Conservation (phyloP, 2,113 vertebrate genomes). For the Colinus virginianus region DNA sequence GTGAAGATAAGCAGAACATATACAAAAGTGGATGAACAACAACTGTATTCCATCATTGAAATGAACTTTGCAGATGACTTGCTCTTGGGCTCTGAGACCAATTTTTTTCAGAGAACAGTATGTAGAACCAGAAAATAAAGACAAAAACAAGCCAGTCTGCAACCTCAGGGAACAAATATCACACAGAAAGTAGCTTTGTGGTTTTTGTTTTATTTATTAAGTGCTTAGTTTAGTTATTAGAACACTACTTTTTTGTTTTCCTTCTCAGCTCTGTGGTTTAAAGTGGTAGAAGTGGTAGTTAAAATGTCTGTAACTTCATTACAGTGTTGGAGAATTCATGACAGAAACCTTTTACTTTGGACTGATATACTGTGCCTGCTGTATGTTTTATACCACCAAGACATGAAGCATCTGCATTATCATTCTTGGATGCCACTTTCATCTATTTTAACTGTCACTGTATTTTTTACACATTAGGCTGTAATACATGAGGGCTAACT, state of each 20-base stretch:
- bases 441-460: not conserved
- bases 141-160: slow-evolving; percentile 41
- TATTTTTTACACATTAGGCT: not conserved
- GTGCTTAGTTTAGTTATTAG: slow-evolving; percentile 27
- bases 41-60: slow-evolving; percentile 27
- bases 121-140: slow-evolving; percentile 59
- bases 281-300: not conserved
- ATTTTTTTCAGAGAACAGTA: slow-evolving; percentile 47
- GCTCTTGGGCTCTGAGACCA: slow-evolving; percentile 33
- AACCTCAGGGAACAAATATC: slow-evolving; percentile 37
- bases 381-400: not conserved
- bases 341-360: not conserved
- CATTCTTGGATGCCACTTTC: not conserved
- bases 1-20: slow-evolving; percentile 52
- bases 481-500: accelerated
- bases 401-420: not conserved
- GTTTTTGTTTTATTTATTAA: not conserved
- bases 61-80: slow-evolving; percentile 69
- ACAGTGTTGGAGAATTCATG: not conserved
- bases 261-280: not conserved
- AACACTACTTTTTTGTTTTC: slow-evolving; percentile 5
- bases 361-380: not conserved
- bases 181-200: slow-evolving; percentile 20
- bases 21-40: not conserved
- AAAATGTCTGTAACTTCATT: not conserved